These are phyloP conservation scores for Micrastur ruficollis DNA, from an alignment of 2,797 vertebrate species.

Conservation along the genomic window DNA sequence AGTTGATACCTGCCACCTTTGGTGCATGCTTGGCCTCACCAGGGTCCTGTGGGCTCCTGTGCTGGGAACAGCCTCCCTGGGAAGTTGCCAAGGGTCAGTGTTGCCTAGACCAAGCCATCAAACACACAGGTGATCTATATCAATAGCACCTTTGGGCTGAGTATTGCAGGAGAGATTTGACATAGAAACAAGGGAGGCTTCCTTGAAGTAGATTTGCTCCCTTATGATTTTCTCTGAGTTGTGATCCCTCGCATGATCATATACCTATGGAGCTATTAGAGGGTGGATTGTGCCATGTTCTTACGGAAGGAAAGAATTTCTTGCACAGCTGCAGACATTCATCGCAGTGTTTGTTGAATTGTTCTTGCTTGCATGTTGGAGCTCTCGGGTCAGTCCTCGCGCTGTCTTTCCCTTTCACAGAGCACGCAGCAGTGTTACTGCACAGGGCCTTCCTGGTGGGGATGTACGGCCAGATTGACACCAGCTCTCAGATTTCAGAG, in stretches of 20 bases:
- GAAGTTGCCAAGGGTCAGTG: background rate
- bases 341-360: background rate
- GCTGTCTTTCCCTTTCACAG: constrained; percentile 66
- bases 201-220: background rate
- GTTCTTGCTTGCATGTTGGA: background rate
- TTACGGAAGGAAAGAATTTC: background rate
- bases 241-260: background rate
- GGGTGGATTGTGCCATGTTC: background rate
- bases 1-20: background rate
- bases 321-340: background rate
- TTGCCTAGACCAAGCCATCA: background rate
- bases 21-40: background rate
- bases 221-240: background rate
- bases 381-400: background rate
- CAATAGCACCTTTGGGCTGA: background rate
- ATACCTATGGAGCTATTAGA: background rate
- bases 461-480: constrained; percentile 94
- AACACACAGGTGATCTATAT: background rate
- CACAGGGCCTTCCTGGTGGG: constrained; percentile 96
- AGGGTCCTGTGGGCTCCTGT: background rate
- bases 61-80: background rate
- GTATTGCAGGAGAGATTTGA: background rate
- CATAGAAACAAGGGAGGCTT: background rate
- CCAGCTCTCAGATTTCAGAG: constrained; percentile 95
- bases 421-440: constrained; percentile 91